Base-by-base conservation (phyloP, 1,140 invertebrate species). In the Trissolcus basalis region DNA sequence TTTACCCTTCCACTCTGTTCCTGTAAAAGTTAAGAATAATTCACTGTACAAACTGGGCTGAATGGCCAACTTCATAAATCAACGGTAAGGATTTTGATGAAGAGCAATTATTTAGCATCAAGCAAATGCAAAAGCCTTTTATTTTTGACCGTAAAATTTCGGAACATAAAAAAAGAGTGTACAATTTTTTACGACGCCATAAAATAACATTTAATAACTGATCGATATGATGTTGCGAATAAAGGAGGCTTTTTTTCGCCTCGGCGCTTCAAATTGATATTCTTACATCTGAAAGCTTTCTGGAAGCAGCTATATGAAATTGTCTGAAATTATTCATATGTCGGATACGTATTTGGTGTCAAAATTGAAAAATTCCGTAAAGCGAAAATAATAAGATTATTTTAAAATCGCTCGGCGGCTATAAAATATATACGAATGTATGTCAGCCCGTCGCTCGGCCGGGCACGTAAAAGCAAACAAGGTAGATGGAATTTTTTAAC, bases 1-100 rank as follows among this genome's bases (percentile, higher is more conserved):
- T 88, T 88, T 87, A 86, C 79, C 81, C 82, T 83, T 77, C 59
- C 69, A 50, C 58, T 77, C 14, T 53, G 58, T 63, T 33, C 69
- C 36, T 60, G 49, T 59, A 72, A 80, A 86, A 86, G 82, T 87
- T 86, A 86, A 87, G 82, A 86, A 83, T 87, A 87, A 88, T 87
- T 87, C 87, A 88, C 81, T 85, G 78, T 60, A 64, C 47, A 45
- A 33, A 51, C 59, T 61, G 32, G n/a, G 56, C 27, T 45, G 14
- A 19, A 58, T 61, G 48, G 19, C 16, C 44, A 47, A 48, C 50
- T 9, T n/a, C 2, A 27, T 27, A 13, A 36, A 54, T 36, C 49
- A 43, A 36, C 33, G 33, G 10, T 36, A 54, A 47, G 36, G 27
- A 50, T 39, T 50, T 56, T 56, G 56, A 50, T 54, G n/a, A n/a